Evolutionary conservation across 1,140 invertebrate genomes (phyloP), one percentile per base, ranked within the genome.

Genomic region (Hyphantria cunea): DNA sequence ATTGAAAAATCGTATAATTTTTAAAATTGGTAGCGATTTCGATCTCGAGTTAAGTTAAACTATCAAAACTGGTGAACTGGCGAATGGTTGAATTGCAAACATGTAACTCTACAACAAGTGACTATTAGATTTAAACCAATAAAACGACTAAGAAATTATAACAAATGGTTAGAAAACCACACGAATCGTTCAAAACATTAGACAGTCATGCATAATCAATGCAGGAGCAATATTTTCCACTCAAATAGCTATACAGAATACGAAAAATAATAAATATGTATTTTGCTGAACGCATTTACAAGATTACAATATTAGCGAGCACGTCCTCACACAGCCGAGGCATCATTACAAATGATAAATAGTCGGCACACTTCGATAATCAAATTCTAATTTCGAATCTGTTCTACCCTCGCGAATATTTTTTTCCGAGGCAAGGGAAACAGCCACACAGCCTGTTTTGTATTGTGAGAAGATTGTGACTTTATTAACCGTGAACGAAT

Each of bases 371-470:
- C 88, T 89, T 86, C 85, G 84, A 86, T 90, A 90, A 90, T 90
- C 88, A 90, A 90, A 90, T 90, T 89, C 88, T 84, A 90, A 90
- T 90, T 90, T 89, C 80, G 85, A 89, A 90, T 90, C 88, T 90
- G 87, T 77, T 80, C 78, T 85, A 80, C 84, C 87, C 86, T 79
- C 80, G 56, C 39, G 56, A 41, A 42, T 66, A 73, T 78, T 78
- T 77, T 76, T 44, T 74, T 76, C 49, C 45, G 47, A 53, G 58
- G 66, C 61, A 72, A 75, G 72, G 73, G 74, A 74, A 50, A 51
- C 64, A 50, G 73, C 62, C 73, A 78, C 77, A 65, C 74, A 76
- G 69, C 62, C 74, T 79, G 76, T 82, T 78, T 78, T 77, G 75
- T 80, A 84, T 86, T 87, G 84, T 87, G 76, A 85, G 79, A 87